Conservation (phyloP, 2,113 vertebrate species). For the Puffinus mauretanicus region DNA sequence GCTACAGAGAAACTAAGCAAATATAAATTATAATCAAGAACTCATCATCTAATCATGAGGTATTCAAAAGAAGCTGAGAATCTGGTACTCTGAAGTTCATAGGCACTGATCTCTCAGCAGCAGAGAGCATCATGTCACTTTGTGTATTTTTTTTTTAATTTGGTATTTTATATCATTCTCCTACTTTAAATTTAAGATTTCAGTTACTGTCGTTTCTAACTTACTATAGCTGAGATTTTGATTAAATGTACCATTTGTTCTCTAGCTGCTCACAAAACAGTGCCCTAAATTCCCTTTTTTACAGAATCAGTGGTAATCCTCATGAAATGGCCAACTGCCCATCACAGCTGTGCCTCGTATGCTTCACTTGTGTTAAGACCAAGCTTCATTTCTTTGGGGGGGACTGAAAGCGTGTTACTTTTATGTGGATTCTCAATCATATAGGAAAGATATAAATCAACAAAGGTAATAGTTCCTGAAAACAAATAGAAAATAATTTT, state of each 20-base stretch:
- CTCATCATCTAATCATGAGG: neutral
- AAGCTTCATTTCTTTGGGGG: neutral
- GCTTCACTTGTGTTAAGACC: conserved; percentile 30
- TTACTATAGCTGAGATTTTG: neutral
- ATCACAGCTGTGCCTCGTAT: conserved; percentile 4
- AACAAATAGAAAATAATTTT: neutral
- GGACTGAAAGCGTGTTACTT: conserved; percentile 14
- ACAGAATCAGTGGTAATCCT: conserved; percentile 10
- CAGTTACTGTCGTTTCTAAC: neutral
- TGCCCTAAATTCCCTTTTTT: conserved; percentile 11
- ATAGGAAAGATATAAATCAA: neutral
- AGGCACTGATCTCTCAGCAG: neutral
- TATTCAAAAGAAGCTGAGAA: neutral
- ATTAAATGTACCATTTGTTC: neutral
- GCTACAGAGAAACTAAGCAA: neutral
- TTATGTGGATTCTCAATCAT: neutral
- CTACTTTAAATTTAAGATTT: neutral
- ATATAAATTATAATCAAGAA: neutral
- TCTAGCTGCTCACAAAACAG: neutral
- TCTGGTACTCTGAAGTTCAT: neutral
- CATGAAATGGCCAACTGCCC: conserved; percentile 3
- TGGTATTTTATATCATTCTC: neutral
- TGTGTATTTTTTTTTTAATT: neutral
- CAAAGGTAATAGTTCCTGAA: neutral
- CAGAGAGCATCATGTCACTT: neutral